Base-by-base conservation (phyloP, 2,113 vertebrate genomes). In the Dendrocopos noguchii region DNA sequence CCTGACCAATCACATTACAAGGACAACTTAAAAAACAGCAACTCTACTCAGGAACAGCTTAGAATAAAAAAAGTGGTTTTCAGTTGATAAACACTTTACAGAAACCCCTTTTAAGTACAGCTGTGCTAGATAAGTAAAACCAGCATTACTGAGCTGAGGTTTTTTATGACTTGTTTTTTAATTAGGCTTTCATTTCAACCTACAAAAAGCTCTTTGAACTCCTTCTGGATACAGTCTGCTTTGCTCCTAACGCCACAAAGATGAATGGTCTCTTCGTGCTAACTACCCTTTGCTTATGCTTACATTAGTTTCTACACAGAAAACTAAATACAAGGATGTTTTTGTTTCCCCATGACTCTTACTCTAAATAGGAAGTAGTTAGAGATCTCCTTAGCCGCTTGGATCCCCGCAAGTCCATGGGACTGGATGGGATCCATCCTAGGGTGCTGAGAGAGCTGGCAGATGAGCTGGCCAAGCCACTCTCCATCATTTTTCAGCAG, bases 151-250 rank as follows among this genome's bases (percentile, higher is more conserved):
- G 71, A 79, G 52, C 56, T 47, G 55, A 61, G 10, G 39, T 14
- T 17, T 29, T 44, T 19, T 27, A 63, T 71, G 25, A 6, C 66
- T 61, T 53, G 85, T 87, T 72, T 92, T 87, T 81, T 73, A 79
- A 95, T 64, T 93, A 88, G 87, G 47, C 36, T 94, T 97, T 94
- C 66, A 84, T 88, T 97, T 96, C 50, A 75, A 82, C 68, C 64
- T 87, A 96, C 78, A 68, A 94, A 96, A 96, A 94, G 67, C 72
- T 91, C 87, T 96, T 94, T 97, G 77, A 97, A 84, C 80, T 90
- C 60, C 61, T 89, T 64, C 67, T 97, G 80, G 85, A 94, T 67
- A 80, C 80, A 73, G 61, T 64, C 73, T 1, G 5, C 63, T 87
- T 77, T 89, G 55, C 57, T 92, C 63, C 94, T 95, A 91, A 95